phyloP scores from a whole-genome alignment of 1,140 invertebrate species.

The Delia radicum region DNA sequence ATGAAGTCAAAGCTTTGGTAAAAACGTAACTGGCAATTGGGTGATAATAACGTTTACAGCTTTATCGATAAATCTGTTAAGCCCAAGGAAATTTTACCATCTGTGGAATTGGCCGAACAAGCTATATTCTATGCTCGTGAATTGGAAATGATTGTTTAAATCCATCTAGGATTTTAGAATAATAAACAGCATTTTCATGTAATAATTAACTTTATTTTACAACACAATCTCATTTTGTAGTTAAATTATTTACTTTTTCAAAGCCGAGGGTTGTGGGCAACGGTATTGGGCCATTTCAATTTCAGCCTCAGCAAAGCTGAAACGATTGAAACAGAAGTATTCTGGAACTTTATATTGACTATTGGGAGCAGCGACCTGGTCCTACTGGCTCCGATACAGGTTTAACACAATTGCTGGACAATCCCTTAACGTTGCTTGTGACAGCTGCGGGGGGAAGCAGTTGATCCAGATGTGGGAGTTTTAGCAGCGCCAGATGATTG shows the following conservation, averaged over 20 bases:
- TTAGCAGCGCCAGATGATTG: slow-evolving; percentile 31
- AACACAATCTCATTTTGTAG: neutral
- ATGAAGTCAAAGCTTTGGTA: slow-evolving; percentile 79
- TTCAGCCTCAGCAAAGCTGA: slow-evolving; percentile 81
- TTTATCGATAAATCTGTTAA: slow-evolving; percentile 73
- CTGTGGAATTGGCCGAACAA: slow-evolving; percentile 85
- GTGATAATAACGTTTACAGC: slow-evolving; percentile 76
- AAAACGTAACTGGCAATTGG: slow-evolving; percentile 80
- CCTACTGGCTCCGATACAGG: slow-evolving; percentile 64
- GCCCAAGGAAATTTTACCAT: slow-evolving; percentile 81
- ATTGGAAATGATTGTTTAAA: slow-evolving; percentile 98
- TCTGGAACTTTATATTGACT: slow-evolving; percentile 82
- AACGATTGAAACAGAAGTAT: slow-evolving; percentile 79
- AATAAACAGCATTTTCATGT: neutral
- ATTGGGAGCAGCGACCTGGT: slow-evolving; percentile 70
- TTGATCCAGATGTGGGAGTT: neutral
- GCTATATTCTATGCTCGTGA: slow-evolving; percentile 97
- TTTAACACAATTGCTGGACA: slow-evolving; percentile 64
- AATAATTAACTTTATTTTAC: slow-evolving; percentile 3
- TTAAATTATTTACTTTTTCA: slow-evolving; percentile 37
- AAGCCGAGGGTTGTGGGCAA: slow-evolving; percentile 66
- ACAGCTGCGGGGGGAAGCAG: neutral
- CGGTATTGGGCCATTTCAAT: slow-evolving; percentile 79
- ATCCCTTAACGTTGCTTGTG: slow-evolving; percentile 62
- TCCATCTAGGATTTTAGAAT: slow-evolving; percentile 26